Conservation (phyloP, 2,888 invertebrate genomes). For the Periphyllus acericola region DNA sequence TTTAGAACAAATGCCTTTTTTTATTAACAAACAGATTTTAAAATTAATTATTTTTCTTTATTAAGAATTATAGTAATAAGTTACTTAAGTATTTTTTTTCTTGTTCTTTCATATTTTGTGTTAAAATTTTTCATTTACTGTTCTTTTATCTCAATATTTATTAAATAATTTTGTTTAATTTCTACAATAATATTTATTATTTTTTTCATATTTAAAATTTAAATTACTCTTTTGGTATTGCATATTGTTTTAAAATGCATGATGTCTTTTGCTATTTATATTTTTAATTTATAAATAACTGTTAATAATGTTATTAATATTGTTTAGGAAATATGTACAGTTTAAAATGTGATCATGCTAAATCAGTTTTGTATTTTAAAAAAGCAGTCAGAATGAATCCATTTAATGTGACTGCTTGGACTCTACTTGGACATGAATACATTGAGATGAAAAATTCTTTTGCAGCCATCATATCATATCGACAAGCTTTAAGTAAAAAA, state of each 20-base stretch:
- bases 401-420: conserved; percentile 95
- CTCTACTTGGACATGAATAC: conserved; percentile 97
- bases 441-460: conserved; percentile 98
- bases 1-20: not conserved
- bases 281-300: too few species aligned
- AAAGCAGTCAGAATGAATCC: conserved; percentile 93
- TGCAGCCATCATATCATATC: conserved; percentile 97
- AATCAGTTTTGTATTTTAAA: conserved; percentile 96
- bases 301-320: too few species aligned
- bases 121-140: not conserved
- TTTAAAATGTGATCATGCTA: conserved; percentile 93
- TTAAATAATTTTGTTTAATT: not conserved
- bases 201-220: not conserved
- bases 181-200: not conserved
- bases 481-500: conserved; percentile 88
- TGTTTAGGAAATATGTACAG: conserved; percentile 93
- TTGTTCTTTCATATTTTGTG: not conserved
- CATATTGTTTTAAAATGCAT: too few species aligned
- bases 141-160: not conserved
- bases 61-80: not conserved
- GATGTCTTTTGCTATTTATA: too few species aligned
- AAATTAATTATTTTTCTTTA: not conserved
- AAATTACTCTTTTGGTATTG: not conserved
- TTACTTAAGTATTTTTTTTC: too few species aligned
- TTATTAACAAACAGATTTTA: not conserved